Evolutionary conservation across 2,888 invertebrate species (phyloP), one percentile per base, ranked within the genome.

Genomic region (Drosophila leonis): DNA sequence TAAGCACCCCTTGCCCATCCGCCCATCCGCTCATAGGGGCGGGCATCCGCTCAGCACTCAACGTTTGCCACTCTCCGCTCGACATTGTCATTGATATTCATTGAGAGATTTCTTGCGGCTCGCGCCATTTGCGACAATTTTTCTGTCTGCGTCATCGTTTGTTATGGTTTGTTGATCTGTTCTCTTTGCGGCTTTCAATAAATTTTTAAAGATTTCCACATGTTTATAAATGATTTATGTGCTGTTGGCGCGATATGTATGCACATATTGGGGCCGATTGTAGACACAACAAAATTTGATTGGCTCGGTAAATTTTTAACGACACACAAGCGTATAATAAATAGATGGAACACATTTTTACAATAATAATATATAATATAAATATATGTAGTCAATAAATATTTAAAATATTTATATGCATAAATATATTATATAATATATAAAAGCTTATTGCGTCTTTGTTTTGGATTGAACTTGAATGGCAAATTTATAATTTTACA

Each of bases 61-160:
- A 9, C 59, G 29, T 56, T 46, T 12, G 12, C 9, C 60, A 18
- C 48, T 35, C 61, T 33, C 27, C 41, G n/a, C n/a, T 31, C 49
- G 41, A 49, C 66, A 51, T 67, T 72, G 65, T 49, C 52, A 79
- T 72, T 80, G 75, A 85, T 75, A 81, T 78, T 82, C 83, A 87
- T 80, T 86, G 70, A 87, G 75, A 72, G 67, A 76, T 80, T 73
- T 73, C 62, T 67, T 56, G 49, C 51, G 61, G 29, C 63, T 61
- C 71, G 46, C 69, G 56, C 42, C 71, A 74, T 75, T 84, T 88
- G 83, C 74, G 84, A 84, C 84, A 78, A 84, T 86, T 88, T 82
- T 78, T 74, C 60, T 66, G 59, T 55, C 80, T 80, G 79, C 84
- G 86, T 87, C 86, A 87, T 75, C 68, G 71, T 78, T 84, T 86